Conservation (phyloP, 2,888 invertebrate genomes). For the Heliconius ismenius region DNA sequence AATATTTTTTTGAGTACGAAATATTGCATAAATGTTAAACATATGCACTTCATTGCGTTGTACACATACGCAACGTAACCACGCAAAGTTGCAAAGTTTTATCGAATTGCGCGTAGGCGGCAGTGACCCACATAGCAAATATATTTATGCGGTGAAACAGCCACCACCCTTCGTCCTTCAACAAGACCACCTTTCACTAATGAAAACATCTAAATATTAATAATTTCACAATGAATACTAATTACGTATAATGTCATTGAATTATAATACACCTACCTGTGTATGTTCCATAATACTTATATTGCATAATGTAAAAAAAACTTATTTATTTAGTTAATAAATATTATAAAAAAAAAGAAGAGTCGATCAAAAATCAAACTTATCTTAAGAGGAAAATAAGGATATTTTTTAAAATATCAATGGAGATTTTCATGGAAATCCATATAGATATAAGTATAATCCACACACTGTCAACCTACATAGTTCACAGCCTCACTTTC, state of each 20-base stretch:
- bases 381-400: background rate
- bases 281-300: background rate
- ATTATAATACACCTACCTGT: background rate
- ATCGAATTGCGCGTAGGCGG: constrained; percentile 78
- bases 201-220: constrained; percentile 25
- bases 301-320: background rate
- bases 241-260: background rate
- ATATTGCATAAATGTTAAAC: background rate
- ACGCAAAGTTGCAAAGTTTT: constrained; percentile 70
- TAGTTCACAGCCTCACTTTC: constrained; percentile 47
- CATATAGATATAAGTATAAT: background rate
- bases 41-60: constrained; percentile 8
- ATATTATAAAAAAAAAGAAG: background rate
- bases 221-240: background rate
- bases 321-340: background rate
- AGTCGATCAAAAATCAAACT: background rate
- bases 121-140: constrained; percentile 74
- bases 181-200: constrained; percentile 52
- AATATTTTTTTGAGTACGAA: background rate
- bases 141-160: constrained; percentile 64
- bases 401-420: background rate
- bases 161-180: constrained; percentile 66
- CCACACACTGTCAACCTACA: constrained; percentile 26
- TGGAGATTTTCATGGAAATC: background rate
- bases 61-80: constrained; percentile 36